Conservation (phyloP, 2,888 invertebrate genomes). For the Perizoma affinitatum region DNA sequence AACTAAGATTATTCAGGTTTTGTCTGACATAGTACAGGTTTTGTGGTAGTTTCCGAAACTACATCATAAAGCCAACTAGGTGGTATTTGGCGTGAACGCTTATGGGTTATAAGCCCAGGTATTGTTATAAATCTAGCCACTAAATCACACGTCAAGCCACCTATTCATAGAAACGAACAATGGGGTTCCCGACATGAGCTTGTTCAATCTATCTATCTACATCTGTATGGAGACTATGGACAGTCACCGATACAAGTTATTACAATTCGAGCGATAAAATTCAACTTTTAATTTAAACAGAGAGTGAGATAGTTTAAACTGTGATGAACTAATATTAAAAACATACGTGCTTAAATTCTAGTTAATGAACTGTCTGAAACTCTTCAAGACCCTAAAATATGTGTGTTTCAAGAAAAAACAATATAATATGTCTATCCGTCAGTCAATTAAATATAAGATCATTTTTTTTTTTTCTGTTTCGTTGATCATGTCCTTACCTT, state of each 20-base stretch:
- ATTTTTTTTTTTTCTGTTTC: too few species aligned
- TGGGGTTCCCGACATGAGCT: constrained; percentile 36
- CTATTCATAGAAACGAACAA: constrained; percentile 52
- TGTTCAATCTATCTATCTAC: constrained; percentile 20
- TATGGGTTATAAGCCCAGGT: constrained; percentile 25
- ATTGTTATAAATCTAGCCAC: constrained; percentile 36
- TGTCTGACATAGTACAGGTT: neutral
- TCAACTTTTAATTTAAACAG: too few species aligned
- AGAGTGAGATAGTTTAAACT: too few species aligned
- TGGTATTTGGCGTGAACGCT: constrained; percentile 4
- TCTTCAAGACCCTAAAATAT: too few species aligned
- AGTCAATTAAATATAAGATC: too few species aligned
- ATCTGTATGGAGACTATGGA: constrained; percentile 8
- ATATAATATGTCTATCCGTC: too few species aligned
- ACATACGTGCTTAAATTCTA: too few species aligned
- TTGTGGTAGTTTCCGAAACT: neutral
- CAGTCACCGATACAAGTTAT: neutral
- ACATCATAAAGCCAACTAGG: constrained; percentile 5
- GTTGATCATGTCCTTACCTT: too few species aligned
- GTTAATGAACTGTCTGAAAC: too few species aligned
- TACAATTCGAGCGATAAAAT: neutral
- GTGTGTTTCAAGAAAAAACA: too few species aligned
- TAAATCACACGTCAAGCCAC: constrained; percentile 45
- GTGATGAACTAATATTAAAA: too few species aligned
- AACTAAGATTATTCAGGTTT: too few species aligned